These are phyloP conservation scores for Aleiodes alternator DNA, from an alignment of 2,888 invertebrate species.

Conservation along the genomic window DNA sequence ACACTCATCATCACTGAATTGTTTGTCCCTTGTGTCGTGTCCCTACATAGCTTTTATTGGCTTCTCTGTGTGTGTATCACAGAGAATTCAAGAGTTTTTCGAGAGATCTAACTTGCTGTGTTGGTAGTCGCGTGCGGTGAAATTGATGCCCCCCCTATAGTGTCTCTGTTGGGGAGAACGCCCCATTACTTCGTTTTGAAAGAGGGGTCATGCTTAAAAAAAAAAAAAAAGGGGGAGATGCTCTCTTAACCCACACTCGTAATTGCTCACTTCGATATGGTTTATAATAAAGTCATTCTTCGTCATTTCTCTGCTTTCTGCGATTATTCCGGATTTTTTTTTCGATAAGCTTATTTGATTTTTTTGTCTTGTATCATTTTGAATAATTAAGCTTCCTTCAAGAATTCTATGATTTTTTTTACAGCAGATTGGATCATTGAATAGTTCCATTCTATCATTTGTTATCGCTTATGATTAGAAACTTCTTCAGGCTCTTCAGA, in stretches of 20 bases:
- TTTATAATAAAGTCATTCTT: constrained; percentile 69
- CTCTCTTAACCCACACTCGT: constrained; percentile 57
- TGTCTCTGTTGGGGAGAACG: constrained; percentile 44
- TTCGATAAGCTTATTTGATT: no score
- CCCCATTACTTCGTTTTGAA: constrained; percentile 59
- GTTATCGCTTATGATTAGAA: no score
- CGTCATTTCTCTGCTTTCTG: constrained; percentile 44
- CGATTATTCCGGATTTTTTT: no score
- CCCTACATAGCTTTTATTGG: constrained; percentile 10
- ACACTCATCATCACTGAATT: constrained; percentile 40
- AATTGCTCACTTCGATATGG: constrained; percentile 68
- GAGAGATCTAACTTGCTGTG: constrained; percentile 26
- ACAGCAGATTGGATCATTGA: no score
- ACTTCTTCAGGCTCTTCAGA: no score
- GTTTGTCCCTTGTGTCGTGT: constrained; percentile 35
- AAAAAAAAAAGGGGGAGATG: not conserved
- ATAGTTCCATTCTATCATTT: no score
- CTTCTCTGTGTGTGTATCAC: not conserved
- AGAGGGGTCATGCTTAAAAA: not conserved
- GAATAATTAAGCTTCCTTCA: no score
- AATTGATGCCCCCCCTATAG: constrained; percentile 49
- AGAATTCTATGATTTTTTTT: no score
- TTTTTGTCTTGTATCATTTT: no score
- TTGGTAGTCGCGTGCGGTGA: constrained; percentile 49
- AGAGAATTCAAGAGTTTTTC: constrained; percentile 2